A percentile compares a stretch with the other conserved stretches of the same genome.
phyloP scores from a whole-genome alignment of 2,888 invertebrate species.

The Acanthosepion lycidas region DNA sequence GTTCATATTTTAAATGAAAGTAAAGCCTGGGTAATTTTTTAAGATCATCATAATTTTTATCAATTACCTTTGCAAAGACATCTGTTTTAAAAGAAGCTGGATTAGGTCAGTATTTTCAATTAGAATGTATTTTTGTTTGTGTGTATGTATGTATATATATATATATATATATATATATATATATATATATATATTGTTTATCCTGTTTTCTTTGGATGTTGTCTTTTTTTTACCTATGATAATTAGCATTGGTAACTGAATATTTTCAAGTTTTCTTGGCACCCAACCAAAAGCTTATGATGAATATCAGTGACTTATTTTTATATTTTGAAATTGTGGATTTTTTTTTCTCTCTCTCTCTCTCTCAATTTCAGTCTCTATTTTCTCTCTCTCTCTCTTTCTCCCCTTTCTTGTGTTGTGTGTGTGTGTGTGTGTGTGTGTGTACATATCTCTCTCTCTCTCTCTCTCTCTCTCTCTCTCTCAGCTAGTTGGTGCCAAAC shows the following conservation, averaged over 20 bases:
- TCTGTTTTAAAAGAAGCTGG: not conserved
- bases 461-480: not conserved
- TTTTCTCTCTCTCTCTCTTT: not conserved
- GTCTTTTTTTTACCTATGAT: not conserved
- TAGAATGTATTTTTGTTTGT: not conserved
- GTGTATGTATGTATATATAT: not conserved
- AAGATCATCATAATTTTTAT: not conserved
- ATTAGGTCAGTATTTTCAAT: conserved; percentile 35
- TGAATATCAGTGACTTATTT: not conserved
- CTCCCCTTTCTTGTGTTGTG: not conserved
- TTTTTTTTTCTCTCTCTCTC: not conserved
- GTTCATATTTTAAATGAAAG: not conserved
- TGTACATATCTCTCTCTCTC: not conserved
- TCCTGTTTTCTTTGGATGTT: not conserved
- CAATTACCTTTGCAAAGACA: not conserved
- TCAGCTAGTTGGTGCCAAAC: not conserved
- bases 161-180: not conserved
- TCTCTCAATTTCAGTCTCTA: not conserved
- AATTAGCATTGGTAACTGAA: conserved; percentile 18
- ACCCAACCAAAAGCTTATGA: conserved; percentile 33
- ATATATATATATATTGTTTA: not conserved
- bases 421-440: not conserved
- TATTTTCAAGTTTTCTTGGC: not conserved
- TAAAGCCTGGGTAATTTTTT: too few relatives aligned
- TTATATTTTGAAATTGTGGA: conserved; percentile 2